phyloP scores from a whole-genome alignment of 2,113 vertebrate species.

The Rhineura floridana region DNA sequence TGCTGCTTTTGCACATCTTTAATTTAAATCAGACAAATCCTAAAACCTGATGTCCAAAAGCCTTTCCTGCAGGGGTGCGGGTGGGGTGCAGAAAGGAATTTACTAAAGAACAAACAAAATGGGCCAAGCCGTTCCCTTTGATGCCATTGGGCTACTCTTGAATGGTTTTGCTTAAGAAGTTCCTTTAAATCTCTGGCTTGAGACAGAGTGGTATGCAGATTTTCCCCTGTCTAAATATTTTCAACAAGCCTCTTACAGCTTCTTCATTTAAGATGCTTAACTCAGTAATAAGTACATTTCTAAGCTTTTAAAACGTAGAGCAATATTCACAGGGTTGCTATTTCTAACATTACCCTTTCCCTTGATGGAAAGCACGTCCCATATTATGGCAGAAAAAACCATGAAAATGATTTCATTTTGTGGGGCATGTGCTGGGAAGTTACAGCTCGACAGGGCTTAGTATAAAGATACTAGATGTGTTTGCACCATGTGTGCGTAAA shows the following conservation, averaged over 20 bases:
- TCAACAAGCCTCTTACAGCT: slow-evolving; percentile 25
- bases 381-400: not conserved
- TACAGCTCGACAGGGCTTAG: too few species aligned
- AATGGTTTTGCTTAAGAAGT: slow-evolving; percentile 20
- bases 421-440: not conserved
- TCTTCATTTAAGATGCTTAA: slow-evolving; percentile 52
- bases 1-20: slow-evolving; percentile 33
- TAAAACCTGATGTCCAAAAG: slow-evolving; percentile 21
- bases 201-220: slow-evolving; percentile 27
- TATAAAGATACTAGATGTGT: not conserved
- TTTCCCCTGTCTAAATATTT: slow-evolving; percentile 43
- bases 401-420: not conserved
- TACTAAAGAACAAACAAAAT: not conserved
- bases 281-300: slow-evolving; percentile 31
- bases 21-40: not conserved
- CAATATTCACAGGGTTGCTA: slow-evolving; percentile 36
- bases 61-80: not conserved
- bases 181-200: slow-evolving; percentile 24
- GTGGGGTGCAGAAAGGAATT: not conserved
- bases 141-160: not conserved
- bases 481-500: not conserved
- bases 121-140: slow-evolving; percentile 7
- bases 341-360: not conserved
- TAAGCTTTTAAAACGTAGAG: slow-evolving; percentile 42
- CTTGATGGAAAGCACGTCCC: not conserved